Base-by-base conservation (phyloP, 1,140 invertebrate genomes). In the Diabrotica virgifera region DNA sequence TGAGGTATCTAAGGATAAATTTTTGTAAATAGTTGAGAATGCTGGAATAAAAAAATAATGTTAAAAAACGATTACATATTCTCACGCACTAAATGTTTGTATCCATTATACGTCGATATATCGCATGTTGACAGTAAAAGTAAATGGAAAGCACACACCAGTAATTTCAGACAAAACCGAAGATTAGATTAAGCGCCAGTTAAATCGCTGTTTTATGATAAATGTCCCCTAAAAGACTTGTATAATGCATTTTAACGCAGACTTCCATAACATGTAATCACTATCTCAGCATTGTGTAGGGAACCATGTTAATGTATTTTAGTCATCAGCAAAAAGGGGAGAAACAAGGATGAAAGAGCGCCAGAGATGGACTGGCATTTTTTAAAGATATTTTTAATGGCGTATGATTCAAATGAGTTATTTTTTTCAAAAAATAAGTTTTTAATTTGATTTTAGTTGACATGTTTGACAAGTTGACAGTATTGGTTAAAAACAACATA, bases 181-280 rank as follows among this genome's bases (percentile, higher is more conserved):
- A 59, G 64, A 71, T 71, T 69, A 71, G 62, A 59, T 64, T 65
- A 52, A 62, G 52, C 62, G 60, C 57, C 64, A 63, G 67, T 70
- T 67, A 66, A 71, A 72, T 58, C 61, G 36, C 51, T 68, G 65
- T 70, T 72, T 72, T 69, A 71, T 73, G 71, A 73, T 71, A 69
- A 69, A 71, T 67, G 71, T 68, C 65, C 70, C 70, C 70, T 69
- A 67, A 69, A 68, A 67, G 70, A 69, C 67, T 71, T 64, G 67
- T 67, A 66, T 73, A 73, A 71, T 73, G 66, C 69, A 64, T 70
- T 72, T 72, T 71, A 71, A 72, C 69, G 65, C 67, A 62, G 72
- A 70, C 72, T 71, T 73, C 70, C 72, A 73, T 73, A 68, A 70
- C 72, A 70, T 70, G 68, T 73, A 73, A 73, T 73, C 67, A 73